phyloP scores from a whole-genome alignment of 1,140 invertebrate genomes.

The Sycophaga agraensis region DNA sequence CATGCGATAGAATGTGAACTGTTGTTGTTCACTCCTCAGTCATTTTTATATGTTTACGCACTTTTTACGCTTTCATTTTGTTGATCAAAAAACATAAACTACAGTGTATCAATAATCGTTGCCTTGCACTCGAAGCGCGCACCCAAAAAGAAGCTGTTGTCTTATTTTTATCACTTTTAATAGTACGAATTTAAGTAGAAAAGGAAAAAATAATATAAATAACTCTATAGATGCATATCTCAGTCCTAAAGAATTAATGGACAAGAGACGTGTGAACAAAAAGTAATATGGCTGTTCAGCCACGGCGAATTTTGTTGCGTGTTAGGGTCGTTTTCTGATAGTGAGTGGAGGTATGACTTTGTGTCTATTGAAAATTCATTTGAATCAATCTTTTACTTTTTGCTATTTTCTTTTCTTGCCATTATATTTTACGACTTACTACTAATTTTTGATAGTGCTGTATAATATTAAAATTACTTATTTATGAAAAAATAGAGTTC shows the following conservation, averaged over 20 bases:
- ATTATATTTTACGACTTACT: too few relatives aligned
- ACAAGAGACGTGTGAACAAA: constrained; percentile 18
- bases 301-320: constrained; percentile 34
- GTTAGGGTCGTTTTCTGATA: neutral
- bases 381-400: too few relatives aligned
- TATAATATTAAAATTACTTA: too few relatives aligned
- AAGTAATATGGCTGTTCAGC: constrained; percentile 36
- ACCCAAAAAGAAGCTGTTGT: neutral
- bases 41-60: neutral
- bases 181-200: constrained; percentile 1
- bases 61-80: constrained; percentile 5
- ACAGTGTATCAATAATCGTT: constrained; percentile 7
- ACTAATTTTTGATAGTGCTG: too few relatives aligned
- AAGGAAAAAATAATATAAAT: constrained; percentile 1
- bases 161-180: constrained; percentile 7
- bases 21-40: neutral
- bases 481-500: too few relatives aligned
- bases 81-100: neutral
- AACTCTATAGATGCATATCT: constrained; percentile 1
- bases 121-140: constrained; percentile 5
- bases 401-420: too few relatives aligned
- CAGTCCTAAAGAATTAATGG: too few relatives aligned
- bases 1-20: neutral
- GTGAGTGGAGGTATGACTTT: too few relatives aligned
- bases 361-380: too few relatives aligned